Percentiles rank a stretch among this genome's conserved stretches.
Conservation (phyloP, 2,888 invertebrate genomes). For the Gasteruption jaculator region DNA sequence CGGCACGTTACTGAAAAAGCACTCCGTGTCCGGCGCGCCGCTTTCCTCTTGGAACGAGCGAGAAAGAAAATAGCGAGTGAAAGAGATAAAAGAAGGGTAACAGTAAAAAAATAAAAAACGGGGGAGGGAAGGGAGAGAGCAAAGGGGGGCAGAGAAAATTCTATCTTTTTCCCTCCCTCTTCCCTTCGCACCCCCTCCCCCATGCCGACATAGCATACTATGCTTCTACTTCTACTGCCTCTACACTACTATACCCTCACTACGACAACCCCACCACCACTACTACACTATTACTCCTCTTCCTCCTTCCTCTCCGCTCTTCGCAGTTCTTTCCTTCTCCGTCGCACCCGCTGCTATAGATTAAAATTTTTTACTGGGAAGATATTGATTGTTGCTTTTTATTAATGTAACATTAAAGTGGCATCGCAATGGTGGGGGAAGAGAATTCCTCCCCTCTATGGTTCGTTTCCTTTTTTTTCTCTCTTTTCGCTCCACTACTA, state of each 20-base stretch:
- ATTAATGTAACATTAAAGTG: conserved; percentile 51
- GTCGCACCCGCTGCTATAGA: conserved; percentile 50
- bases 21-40: conserved; percentile 2
- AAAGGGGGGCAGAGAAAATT: conserved; percentile 24
- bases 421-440: conserved; percentile 29
- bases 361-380: conserved; percentile 49
- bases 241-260: too few relatives aligned
- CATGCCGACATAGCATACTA: conserved; percentile 3
- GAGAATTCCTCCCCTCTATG: too few relatives aligned
- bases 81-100: not conserved
- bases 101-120: too few relatives aligned
- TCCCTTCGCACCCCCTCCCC: not conserved
- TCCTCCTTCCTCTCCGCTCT: conserved; percentile 35
- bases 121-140: not conserved
- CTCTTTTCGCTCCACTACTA: not conserved
- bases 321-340: too few relatives aligned
- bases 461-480: too few relatives aligned
- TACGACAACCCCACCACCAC: conserved; percentile 19
- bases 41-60: not conserved
- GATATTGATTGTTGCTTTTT: conserved; percentile 53
- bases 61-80: not conserved
- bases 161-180: conserved; percentile 18
- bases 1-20: conserved; percentile 2
- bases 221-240: too few relatives aligned
- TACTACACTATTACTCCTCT: conserved; percentile 23